Conservation (phyloP, 2,888 invertebrate species). For the Cetonia aurata region DNA sequence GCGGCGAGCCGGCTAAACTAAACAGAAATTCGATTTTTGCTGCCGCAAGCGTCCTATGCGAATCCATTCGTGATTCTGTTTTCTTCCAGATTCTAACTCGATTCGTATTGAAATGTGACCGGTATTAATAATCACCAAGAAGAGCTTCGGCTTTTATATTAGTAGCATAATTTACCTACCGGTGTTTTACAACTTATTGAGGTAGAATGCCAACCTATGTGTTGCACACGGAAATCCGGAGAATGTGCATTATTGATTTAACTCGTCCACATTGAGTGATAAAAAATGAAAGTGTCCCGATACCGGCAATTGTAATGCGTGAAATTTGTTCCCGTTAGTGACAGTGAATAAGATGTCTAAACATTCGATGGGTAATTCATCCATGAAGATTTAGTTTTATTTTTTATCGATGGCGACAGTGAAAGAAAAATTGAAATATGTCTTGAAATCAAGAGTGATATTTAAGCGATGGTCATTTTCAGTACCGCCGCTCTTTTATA, state of each 20-base stretch:
- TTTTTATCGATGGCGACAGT: constrained; percentile 5
- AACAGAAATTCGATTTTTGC: constrained; percentile 52
- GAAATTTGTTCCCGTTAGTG: constrained; percentile 33
- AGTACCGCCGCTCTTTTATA: constrained; percentile 70
- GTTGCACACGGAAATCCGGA: constrained; percentile 7
- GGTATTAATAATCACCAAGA: too few relatives aligned
- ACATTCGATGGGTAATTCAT: neutral
- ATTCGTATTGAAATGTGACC: neutral
- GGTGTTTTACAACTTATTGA: too few relatives aligned
- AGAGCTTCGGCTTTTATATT: too few relatives aligned
- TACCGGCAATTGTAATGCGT: constrained; percentile 16
- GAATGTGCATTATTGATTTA: constrained; percentile 35
- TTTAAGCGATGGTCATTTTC: constrained; percentile 70
- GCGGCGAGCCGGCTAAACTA: constrained; percentile 42
- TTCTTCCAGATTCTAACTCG: neutral
- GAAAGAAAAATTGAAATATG: constrained; percentile 14
- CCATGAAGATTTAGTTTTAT: neutral
- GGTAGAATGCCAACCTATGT: neutral
- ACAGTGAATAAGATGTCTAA: constrained; percentile 13
- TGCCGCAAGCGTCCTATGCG: constrained; percentile 9
- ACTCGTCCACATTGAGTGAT: neutral
- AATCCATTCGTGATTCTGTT: neutral
- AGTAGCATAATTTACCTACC: neutral
- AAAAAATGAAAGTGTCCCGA: constrained; percentile 37
- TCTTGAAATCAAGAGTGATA: constrained; percentile 44